Evolutionary conservation across 2,888 invertebrate species (phyloP).

Genomic region (Arge pagana): DNA sequence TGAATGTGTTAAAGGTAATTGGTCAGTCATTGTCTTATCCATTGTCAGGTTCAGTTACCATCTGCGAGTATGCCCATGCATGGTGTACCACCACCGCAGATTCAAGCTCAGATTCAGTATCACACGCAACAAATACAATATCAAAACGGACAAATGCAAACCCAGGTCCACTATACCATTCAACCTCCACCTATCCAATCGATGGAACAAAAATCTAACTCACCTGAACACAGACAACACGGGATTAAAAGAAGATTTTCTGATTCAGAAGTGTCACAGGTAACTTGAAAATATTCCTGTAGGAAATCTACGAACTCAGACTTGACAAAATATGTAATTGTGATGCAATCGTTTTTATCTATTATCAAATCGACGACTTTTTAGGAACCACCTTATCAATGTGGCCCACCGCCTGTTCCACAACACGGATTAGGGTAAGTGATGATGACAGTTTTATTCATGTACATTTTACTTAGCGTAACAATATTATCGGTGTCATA

Average conservation of each 20-base stretch:
- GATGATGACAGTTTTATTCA: not conserved
- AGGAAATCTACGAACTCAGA: too few species aligned
- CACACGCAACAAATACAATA: constrained; percentile 53
- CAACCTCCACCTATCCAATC: constrained; percentile 47
- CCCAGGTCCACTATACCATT: constrained; percentile 51
- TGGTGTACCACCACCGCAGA: constrained; percentile 46
- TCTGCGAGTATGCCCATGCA: constrained; percentile 43
- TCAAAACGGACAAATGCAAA: constrained; percentile 54
- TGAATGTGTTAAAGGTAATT: too few species aligned
- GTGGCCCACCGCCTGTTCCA: constrained; percentile 47
- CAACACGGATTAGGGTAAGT: constrained; percentile 54
- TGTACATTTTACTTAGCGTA: too few species aligned
- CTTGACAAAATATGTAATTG: too few species aligned
- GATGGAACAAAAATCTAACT: constrained; percentile 50
- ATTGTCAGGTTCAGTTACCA: constrained; percentile 43
- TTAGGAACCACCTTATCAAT: constrained; percentile 50
- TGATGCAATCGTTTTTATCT: too few species aligned
- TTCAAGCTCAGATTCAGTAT: constrained; percentile 52
- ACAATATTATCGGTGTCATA: not conserved
- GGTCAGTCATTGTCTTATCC: too few species aligned
- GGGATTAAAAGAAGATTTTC: constrained; percentile 54
- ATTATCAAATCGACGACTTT: too few species aligned
- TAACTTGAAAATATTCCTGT: constrained; percentile 32
- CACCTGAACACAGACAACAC: constrained; percentile 51
- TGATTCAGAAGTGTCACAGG: constrained; percentile 51